Base-by-base conservation (phyloP, 2,797 vertebrate species). In the Distichodus sexfasciatus region DNA sequence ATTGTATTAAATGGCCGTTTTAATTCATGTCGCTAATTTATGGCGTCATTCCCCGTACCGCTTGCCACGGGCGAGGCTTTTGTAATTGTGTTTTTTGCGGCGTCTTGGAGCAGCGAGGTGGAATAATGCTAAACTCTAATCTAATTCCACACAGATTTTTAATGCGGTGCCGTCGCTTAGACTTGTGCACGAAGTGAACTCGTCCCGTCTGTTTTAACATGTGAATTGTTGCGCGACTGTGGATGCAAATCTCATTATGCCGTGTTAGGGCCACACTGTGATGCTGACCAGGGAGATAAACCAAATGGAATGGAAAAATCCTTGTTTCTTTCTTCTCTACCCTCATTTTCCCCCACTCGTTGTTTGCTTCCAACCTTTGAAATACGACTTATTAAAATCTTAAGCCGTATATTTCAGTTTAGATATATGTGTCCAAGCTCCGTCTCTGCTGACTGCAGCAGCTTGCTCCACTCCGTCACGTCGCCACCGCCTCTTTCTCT, bases 101-200 rank as follows among this genome's bases (percentile, higher is more conserved):
- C 47, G 62, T 75, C 79, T 69, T 76, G 77, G 84, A 54, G 80
- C 84, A 77, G 78, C 78, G 76, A 81, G 84, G 87, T 87, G 83
- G 83, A 87, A 88, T 89, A 86, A 86, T 87, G 81, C 82, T 83
- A 81, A 83, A 85, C 81, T 75, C 78, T 65, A 66, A 83, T 66
- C 74, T 77, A 84, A 84, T 82, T 79, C 79, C 77, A 81, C 79
- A 69, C 79, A 81, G 84, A 83, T 87, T 88, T n/a, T 74, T 87
- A 84, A 85, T 90, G 86, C 83, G 81, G 82, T 83, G 83, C 86
- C 84, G 79, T 72, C 85, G 85, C 80, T 86, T 86, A 85, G 79
- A 79, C 81, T 84, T 76, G 71, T 76, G 71, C 76, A 9, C 26
- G 29, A 23, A 67, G 66, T 14, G 1, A 46, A 63, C 58, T 36